Conservation (phyloP, 2,797 vertebrate genomes). For the Neomorphus geoffroyi region DNA sequence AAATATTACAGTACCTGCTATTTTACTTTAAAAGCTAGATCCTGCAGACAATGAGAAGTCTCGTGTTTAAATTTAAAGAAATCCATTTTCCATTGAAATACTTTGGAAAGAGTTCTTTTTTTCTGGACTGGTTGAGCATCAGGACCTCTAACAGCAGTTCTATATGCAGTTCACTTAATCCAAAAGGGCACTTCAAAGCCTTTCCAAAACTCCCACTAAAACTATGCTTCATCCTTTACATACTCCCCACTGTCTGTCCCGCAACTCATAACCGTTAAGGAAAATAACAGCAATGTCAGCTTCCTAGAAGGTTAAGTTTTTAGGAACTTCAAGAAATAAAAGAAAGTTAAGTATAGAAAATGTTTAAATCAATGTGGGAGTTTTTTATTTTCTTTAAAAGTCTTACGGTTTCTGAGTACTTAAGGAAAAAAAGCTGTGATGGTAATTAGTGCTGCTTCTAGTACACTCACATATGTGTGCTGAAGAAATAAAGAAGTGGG, state of each 20-base stretch:
- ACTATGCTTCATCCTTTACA: neutral
- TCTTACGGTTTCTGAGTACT: neutral
- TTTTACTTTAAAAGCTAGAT: neutral
- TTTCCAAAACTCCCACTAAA: neutral
- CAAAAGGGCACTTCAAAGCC: neutral
- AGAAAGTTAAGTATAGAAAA: neutral
- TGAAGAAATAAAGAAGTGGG: neutral
- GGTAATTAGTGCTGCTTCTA: neutral
- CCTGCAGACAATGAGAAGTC: neutral
- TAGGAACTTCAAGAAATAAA: neutral
- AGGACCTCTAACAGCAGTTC: neutral
- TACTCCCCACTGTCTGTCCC: too few species aligned
- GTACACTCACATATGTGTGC: neutral
- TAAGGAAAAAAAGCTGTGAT: neutral
- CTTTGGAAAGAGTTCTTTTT: neutral
- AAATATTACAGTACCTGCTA: neutral
- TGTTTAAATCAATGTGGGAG: neutral
- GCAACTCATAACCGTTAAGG: neutral
- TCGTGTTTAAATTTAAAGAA: neutral
- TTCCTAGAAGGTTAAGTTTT: neutral
- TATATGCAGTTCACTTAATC: neutral
- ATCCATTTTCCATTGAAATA: neutral
- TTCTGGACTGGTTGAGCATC: neutral
- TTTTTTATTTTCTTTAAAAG: neutral
- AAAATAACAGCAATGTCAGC: neutral